Conservation (phyloP, 2,797 vertebrate genomes). For the Helostoma temminkii region DNA sequence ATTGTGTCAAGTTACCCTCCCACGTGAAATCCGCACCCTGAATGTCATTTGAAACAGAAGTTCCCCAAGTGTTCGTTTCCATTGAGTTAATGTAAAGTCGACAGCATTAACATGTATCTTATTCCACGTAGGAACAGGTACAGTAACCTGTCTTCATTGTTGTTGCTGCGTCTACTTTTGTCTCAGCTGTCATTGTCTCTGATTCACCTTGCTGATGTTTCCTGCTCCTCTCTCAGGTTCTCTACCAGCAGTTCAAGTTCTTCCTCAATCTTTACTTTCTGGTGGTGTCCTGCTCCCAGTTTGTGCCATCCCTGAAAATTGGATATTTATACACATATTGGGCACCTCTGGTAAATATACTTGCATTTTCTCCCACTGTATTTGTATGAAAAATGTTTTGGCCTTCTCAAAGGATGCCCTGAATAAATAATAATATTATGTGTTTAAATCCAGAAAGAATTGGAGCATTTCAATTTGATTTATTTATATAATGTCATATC, state of each 20-base stretch:
- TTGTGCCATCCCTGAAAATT: constrained; percentile 95
- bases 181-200: constrained; percentile 49
- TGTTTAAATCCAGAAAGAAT: too few relatives aligned
- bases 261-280: constrained; percentile 99
- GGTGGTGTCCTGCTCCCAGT: constrained; percentile 97
- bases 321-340: constrained; percentile 99
- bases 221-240: constrained; percentile 88
- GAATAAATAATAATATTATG: too few relatives aligned
- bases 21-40: constrained; percentile 21
- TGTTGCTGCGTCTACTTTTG: constrained; percentile 30
- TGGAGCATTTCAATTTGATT: too few relatives aligned
- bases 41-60: constrained; percentile 33
- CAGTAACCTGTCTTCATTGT: constrained; percentile 43
- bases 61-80: constrained; percentile 58
- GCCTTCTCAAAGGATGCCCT: not conserved
- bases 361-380: not conserved
- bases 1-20: constrained; percentile 1
- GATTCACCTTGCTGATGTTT: constrained; percentile 38
- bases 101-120: constrained; percentile 49
- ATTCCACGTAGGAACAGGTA: constrained; percentile 33
- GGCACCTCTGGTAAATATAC: constrained; percentile 94
- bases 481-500: too few relatives aligned
- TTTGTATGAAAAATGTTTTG: not conserved
- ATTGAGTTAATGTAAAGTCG: constrained; percentile 72
- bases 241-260: constrained; percentile 99